phyloP scores from a whole-genome alignment of 2,797 vertebrate genomes.

The Eutrigla gurnardus region DNA sequence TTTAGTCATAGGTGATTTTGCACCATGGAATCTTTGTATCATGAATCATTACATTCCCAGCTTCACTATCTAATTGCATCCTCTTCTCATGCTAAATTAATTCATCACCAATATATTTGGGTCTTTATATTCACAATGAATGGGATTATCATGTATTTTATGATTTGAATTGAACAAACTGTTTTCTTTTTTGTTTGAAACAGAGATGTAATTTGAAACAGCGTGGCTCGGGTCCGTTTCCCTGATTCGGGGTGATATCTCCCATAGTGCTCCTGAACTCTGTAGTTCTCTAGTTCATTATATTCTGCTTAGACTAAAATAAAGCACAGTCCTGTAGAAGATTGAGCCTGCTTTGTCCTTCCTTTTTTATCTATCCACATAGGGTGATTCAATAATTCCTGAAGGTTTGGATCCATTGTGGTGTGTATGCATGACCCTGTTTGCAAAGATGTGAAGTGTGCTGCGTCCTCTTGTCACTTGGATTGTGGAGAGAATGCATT shows the following conservation, averaged over 20 bases:
- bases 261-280: conserved; percentile 88
- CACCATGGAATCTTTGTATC: conserved; percentile 60
- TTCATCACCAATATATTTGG: conserved; percentile 60
- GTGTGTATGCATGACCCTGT: conserved; percentile 37
- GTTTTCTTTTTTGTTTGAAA: conserved; percentile 79
- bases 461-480: conserved; percentile 64
- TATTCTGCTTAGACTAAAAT: conserved; percentile 92
- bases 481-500: conserved; percentile 76
- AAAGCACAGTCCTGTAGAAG: conserved; percentile 91
- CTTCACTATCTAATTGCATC: conserved; percentile 71
- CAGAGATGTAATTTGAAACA: conserved; percentile 86
- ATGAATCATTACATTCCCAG: conserved; percentile 77
- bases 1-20: conserved; percentile 60
- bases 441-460: conserved; percentile 64
- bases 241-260: conserved; percentile 81
- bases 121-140: conserved; percentile 64
- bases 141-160: conserved; percentile 65
- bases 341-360: conserved; percentile 73
- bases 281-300: conserved; percentile 91
- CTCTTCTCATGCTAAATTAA: conserved; percentile 59
- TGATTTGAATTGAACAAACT: conserved; percentile 72
- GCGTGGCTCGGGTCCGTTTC: conserved; percentile 82
- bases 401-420: conserved; percentile 50
- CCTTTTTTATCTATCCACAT: conserved; percentile 66
- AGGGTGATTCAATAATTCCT: conserved; percentile 51